Conservation (phyloP, 2,797 vertebrate species). For the Catharus ustulatus region DNA sequence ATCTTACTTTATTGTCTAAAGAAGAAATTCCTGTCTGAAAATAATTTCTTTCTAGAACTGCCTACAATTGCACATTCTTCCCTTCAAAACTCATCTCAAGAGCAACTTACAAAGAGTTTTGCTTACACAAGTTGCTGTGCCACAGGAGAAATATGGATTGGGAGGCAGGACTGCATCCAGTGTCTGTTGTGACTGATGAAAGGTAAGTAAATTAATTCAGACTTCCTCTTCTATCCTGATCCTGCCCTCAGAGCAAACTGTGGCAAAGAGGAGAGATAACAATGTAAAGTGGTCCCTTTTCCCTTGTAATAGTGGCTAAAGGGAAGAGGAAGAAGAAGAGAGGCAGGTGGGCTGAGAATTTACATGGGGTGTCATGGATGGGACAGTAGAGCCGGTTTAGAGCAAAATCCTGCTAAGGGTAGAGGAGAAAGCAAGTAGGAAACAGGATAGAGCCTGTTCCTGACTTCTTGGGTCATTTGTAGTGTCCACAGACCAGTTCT, state of each 20-base stretch:
- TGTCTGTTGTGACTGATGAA: neutral
- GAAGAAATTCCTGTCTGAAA: constrained; percentile 27
- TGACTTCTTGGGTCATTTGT: neutral
- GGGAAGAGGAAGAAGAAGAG: neutral
- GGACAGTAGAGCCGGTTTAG: neutral
- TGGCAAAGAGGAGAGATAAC: neutral
- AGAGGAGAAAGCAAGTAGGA: neutral
- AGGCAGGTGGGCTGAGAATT: neutral
- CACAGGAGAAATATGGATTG: neutral
- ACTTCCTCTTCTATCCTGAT: neutral
- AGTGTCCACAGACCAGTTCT: neutral
- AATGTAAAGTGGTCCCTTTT: neutral
- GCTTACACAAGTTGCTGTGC: neutral
- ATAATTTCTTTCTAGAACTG: constrained; percentile 41
- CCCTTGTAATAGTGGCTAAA: neutral
- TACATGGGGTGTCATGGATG: neutral
- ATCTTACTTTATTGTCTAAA: neutral
- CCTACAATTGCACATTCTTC: neutral
- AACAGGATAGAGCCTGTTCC: neutral
- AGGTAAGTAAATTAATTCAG: neutral
- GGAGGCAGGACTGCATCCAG: neutral
- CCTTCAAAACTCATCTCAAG: neutral
- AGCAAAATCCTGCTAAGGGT: neutral
- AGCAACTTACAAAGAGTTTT: neutral
- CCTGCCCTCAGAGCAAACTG: neutral